Conservation (phyloP, 2,888 invertebrate genomes). For the Aspidiotus rigidus region DNA sequence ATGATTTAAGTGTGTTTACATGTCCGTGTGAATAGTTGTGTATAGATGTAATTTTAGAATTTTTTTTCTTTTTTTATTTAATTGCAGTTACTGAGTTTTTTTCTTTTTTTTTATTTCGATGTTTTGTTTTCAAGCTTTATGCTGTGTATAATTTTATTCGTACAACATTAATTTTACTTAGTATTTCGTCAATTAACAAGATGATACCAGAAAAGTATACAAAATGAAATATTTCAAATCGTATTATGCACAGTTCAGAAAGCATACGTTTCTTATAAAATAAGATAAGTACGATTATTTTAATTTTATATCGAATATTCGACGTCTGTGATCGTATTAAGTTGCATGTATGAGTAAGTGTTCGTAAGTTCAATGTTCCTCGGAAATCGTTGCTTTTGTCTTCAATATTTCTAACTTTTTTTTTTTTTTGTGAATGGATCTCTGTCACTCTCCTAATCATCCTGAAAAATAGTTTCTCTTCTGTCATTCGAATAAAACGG, state of each 20-base stretch:
- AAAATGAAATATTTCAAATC: neutral
- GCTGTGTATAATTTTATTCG: neutral
- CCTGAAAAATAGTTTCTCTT: no score
- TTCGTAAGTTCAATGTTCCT: neutral
- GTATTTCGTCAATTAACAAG: neutral
- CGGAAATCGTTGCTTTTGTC: no score
- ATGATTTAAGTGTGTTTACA: neutral
- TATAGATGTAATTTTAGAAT: slow-evolving; percentile 11
- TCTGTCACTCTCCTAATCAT: no score
- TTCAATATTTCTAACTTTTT: no score
- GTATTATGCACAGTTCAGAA: neutral
- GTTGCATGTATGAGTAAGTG: slow-evolving; percentile 11
- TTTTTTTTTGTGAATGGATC: no score
- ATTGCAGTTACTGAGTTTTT: neutral
- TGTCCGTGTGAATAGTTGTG: slow-evolving; percentile 10
- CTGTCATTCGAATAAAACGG: no score
- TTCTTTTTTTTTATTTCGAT: neutral
- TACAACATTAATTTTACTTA: neutral
- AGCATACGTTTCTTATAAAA: no score
- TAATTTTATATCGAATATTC: neutral
- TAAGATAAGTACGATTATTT: no score
- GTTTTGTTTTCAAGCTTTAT: neutral
- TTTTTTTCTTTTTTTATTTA: neutral
- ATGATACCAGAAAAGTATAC: neutral
- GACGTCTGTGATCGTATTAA: slow-evolving; percentile 23